phyloP scores from a whole-genome alignment of 2,113 vertebrate genomes.

The Alligator mississippiensis region DNA sequence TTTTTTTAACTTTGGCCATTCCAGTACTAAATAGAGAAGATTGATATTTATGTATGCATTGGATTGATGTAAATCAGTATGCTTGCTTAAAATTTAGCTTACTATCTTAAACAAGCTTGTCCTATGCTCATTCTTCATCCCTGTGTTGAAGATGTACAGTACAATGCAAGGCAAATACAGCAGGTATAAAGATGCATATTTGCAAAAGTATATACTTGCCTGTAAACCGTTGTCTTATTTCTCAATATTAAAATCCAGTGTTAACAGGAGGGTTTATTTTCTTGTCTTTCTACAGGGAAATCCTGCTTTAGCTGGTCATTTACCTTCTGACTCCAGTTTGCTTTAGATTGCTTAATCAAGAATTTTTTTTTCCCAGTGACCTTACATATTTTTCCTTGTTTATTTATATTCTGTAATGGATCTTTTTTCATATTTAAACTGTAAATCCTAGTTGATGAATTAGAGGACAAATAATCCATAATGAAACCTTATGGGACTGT shows the following conservation, averaged over 20 bases:
- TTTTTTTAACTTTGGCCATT: conserved; percentile 39
- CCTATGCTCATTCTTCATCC: background rate
- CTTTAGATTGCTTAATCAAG: background rate
- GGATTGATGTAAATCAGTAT: background rate
- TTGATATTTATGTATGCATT: conserved; percentile 47
- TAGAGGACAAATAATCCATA: conserved; percentile 47
- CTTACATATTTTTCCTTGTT: conserved; percentile 48
- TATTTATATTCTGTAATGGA: conserved; percentile 35
- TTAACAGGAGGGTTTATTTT: conserved; percentile 41
- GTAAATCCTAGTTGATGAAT: conserved; percentile 50
- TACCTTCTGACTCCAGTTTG: background rate
- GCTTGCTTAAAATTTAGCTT: background rate
- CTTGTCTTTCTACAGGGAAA: conserved; percentile 29
- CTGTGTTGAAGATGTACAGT: background rate
- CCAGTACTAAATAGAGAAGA: background rate
- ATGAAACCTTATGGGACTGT: conserved; percentile 55
- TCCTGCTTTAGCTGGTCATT: background rate
- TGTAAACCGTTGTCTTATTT: conserved; percentile 9
- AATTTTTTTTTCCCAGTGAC: conserved; percentile 30
- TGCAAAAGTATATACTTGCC: conserved; percentile 6
- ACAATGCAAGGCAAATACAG: background rate
- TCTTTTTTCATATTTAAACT: conserved; percentile 20
- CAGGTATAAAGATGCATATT: conserved; percentile 43
- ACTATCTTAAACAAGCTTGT: conserved; percentile 13
- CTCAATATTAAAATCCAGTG: conserved; percentile 48